A percentile compares a stretch with the other conserved stretches of the same genome.
Evolutionary conservation across 1,140 invertebrate genomes (phyloP).

Genomic region (Bombyx mandarina): DNA sequence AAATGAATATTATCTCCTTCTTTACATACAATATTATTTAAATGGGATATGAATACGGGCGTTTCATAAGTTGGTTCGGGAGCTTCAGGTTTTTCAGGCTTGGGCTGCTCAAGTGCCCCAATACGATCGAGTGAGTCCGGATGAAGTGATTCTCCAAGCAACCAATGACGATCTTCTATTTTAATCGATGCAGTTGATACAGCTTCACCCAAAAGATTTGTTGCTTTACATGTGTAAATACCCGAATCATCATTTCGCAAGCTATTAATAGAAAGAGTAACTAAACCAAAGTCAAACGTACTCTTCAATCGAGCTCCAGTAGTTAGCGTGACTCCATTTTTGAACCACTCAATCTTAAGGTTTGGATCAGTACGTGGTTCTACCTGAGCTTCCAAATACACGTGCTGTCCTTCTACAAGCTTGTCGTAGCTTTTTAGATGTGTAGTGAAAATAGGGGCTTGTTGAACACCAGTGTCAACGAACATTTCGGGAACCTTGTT

Average conservation of each 20-base stretch:
- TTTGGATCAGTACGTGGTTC: constrained; percentile 97
- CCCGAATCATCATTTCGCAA: constrained; percentile 91
- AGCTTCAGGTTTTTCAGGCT: constrained; percentile 73
- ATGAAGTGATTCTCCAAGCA: constrained; percentile 89
- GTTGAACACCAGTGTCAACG: constrained; percentile 84
- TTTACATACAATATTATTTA: constrained; percentile 91
- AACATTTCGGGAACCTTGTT: constrained; percentile 89
- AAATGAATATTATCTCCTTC: constrained; percentile 95
- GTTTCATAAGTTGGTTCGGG: constrained; percentile 85
- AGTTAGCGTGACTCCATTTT: constrained; percentile 88
- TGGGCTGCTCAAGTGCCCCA: constrained; percentile 87
- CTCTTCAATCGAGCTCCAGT: constrained; percentile 88
- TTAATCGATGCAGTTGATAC: constrained; percentile 92
- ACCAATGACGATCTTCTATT: constrained; percentile 89
- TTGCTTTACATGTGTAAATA: constrained; percentile 95
- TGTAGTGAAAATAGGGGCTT: constrained; percentile 92
- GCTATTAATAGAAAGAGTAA: constrained; percentile 90
- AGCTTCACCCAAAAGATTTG: constrained; percentile 90
- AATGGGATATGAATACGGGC: constrained; percentile 90
- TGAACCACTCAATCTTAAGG: constrained; percentile 92
- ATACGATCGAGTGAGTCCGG: constrained; percentile 92
- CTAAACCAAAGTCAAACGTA: constrained; percentile 95
- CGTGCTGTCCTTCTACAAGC: constrained; percentile 89
- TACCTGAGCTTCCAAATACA: constrained; percentile 94
- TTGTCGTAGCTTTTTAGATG: constrained; percentile 90